Base-by-base conservation (phyloP, 92 coral and sea anemone genomes). In the Zoanthus solanderi region DNA sequence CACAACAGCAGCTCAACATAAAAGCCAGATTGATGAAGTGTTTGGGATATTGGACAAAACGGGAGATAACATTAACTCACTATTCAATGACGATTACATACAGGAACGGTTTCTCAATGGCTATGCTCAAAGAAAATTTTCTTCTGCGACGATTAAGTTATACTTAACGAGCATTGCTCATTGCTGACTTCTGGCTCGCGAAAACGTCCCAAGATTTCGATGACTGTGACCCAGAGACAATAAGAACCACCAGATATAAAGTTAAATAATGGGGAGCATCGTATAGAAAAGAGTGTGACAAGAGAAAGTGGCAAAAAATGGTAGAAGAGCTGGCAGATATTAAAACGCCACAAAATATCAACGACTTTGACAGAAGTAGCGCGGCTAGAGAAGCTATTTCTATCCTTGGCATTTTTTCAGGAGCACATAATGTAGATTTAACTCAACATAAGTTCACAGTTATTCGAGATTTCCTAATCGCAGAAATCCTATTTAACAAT, bases 1-100 rank as follows among this genome's bases (percentile, higher is more conserved):
- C 45, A 75, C 79, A 23, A 75, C 79, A n/a, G 45, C 79, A 0
- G 17, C 57, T 75, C 79, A 75, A 30, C 60, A 47, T 53, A 75
- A 47, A 37, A 58, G 83, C 18, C 44, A 74, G 47, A 4, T 46
- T 2, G 89, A 82, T 9, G 66, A 85, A 60, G 69, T 18, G 67
- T 84, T 6, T 23, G 42, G 42, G 42, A 37, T 37, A 37, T 37
- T 37, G 42, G 42, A 37, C 42, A 37, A 37, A 37, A 37, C 42
- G 1, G 3, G 42, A 34, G 2, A 34, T 34, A 34, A 34, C 3
- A 34, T 34, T 34, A 34, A 34, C 42, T 34, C 42, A 34, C 42
- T 34, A 34, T 34, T 34, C 42, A 34, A 34, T 34, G 42, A 34
- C 3, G 3, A 34, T 34, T 34, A 34, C 42, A 34, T 34, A 34